Evolutionary conservation across 2,113 vertebrate species (phyloP).

Genomic region (Engystomops pustulosus): DNA sequence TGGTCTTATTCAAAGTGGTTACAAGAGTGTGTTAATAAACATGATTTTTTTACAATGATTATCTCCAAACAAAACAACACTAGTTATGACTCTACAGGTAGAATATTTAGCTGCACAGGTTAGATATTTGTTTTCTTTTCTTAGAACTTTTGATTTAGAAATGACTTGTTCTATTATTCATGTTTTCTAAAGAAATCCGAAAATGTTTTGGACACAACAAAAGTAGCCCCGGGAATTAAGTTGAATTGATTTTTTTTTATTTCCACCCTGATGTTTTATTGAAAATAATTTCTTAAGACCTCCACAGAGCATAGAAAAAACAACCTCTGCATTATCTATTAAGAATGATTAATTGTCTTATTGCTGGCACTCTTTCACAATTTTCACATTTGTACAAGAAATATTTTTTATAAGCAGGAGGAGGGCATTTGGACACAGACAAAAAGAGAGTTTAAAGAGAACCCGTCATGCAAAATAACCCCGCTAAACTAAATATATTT

Average conservation of each 20-base stretch:
- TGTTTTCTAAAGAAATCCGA: conserved; percentile 11
- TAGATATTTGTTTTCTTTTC: conserved; percentile 22
- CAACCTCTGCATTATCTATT: conserved; percentile 47
- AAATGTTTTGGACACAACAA: conserved; percentile 44
- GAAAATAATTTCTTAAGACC: conserved; percentile 52
- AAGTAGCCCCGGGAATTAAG: conserved; percentile 42
- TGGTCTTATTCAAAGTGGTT: no score
- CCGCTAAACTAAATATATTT: no score
- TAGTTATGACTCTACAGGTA: not conserved
- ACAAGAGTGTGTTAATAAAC: no score
- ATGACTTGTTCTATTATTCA: conserved; percentile 4
- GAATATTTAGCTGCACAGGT: not conserved
- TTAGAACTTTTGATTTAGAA: conserved; percentile 26
- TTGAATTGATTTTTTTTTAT: conserved; percentile 48
- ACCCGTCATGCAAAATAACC: no score
- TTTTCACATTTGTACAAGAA: conserved; percentile 27
- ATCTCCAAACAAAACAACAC: conserved; percentile 1
- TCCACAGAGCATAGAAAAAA: conserved; percentile 12
- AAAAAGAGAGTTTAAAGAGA: no score
- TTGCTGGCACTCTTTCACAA: conserved; percentile 50
- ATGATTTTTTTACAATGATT: conserved; percentile 19
- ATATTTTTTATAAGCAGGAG: conserved; percentile 45
- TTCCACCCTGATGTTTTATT: conserved; percentile 48
- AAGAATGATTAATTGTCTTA: conserved; percentile 60
- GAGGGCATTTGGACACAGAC: conserved; percentile 17